phyloP scores from a whole-genome alignment of 2,113 vertebrate species.

The Lasiurus borealis region DNA sequence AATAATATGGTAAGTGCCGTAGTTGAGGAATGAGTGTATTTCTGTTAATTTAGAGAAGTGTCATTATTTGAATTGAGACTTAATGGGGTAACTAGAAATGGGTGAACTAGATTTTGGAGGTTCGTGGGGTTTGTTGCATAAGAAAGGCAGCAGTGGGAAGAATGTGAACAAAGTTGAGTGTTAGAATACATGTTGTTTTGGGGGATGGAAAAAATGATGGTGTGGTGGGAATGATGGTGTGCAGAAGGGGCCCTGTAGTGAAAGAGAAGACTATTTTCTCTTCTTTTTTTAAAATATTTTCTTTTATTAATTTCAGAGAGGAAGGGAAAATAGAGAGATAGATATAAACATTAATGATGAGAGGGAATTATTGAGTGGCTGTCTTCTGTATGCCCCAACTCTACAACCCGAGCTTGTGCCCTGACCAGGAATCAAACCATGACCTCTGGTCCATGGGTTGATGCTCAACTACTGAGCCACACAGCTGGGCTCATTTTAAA shows the following conservation, averaged over 20 bases:
- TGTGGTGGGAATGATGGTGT: not conserved
- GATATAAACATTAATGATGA: too few species aligned
- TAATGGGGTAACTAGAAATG: not conserved
- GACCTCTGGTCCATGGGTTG: too few species aligned
- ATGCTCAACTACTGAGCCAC: too few species aligned
- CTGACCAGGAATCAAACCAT: too few species aligned
- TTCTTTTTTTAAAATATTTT: too few species aligned
- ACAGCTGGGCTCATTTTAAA: too few species aligned
- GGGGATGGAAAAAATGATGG: not conserved
- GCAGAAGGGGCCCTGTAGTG: too few species aligned
- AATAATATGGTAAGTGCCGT: not conserved
- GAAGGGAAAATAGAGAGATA: too few species aligned
- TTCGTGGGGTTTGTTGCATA: not conserved
- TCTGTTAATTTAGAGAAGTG: not conserved
- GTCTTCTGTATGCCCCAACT: too few species aligned
- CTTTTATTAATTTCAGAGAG: too few species aligned
- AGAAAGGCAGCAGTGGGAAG: not conserved
- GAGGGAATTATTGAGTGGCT: too few species aligned
- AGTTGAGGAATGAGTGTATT: not conserved
- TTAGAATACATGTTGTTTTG: not conserved
- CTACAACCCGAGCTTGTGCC: too few species aligned
- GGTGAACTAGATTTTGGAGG: not conserved
- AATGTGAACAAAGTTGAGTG: not conserved
- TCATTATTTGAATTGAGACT: not conserved
- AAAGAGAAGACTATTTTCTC: not conserved